Conservation (phyloP, 64 coral and sea anemone species). For the Montipora efflorescens region DNA sequence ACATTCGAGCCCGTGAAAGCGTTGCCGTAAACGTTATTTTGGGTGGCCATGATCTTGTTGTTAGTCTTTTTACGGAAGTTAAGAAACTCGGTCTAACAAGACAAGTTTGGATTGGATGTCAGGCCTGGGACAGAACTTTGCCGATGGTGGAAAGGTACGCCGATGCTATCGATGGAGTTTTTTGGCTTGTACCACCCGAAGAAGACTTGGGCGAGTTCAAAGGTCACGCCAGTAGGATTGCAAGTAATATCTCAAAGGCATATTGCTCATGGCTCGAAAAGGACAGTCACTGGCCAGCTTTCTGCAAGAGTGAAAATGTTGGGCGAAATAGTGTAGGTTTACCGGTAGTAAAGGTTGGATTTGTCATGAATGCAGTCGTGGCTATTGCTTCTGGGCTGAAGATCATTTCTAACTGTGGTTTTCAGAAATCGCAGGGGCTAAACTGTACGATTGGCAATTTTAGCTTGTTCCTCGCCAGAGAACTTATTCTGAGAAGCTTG, state of each 20-base stretch:
- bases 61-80: conserved; percentile 55
- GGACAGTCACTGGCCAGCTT: not conserved
- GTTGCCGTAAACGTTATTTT: conserved; percentile 64
- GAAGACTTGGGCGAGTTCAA: conserved; percentile 24
- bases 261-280: conserved; percentile 41
- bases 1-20: conserved; percentile 8
- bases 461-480: not conserved
- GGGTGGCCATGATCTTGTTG: not conserved
- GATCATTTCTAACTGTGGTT: not conserved
- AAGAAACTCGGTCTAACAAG: conserved; percentile 41
- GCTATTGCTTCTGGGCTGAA: conserved; percentile 41
- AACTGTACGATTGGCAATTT: not conserved
- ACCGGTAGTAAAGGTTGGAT: conserved; percentile 19
- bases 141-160: not conserved
- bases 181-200: conserved; percentile 18
- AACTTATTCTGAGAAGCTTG: not conserved
- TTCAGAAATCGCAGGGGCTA: not conserved
- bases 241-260: conserved; percentile 8
- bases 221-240: not conserved
- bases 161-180: conserved; percentile 54
- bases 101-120: conserved; percentile 73
- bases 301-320: conserved; percentile 3
- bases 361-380: conserved; percentile 65
- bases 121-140: not conserved
- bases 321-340: not conserved